Conservation (phyloP, 2,113 vertebrate genomes). For the Noctilio leporinus region DNA sequence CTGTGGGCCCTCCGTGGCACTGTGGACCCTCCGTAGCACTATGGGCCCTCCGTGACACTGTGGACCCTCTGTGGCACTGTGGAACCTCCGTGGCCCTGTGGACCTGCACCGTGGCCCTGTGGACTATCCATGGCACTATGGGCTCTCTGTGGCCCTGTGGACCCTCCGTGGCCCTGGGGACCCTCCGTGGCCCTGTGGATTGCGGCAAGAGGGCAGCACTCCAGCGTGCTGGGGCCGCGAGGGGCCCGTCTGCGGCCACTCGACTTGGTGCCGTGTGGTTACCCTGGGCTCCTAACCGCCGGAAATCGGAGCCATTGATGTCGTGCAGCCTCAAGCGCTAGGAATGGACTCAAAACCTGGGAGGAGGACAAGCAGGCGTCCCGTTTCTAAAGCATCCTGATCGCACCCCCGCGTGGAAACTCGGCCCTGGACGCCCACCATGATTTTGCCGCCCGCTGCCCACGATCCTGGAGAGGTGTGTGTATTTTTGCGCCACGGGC, state of each 20-base stretch:
- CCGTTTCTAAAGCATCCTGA: fast-evolving
- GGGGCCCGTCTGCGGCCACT: fast-evolving
- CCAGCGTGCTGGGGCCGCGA: not conserved
- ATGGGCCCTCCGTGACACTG: too few relatives aligned
- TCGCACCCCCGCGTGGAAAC: fast-evolving
- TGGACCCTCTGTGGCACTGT: too few relatives aligned
- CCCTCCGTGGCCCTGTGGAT: too few relatives aligned
- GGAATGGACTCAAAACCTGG: not conserved
- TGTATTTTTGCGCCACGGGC: too few relatives aligned
- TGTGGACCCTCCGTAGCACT: too few relatives aligned
- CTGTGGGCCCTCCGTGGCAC: too few relatives aligned
- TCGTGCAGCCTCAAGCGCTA: not conserved
- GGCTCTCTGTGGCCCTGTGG: fast-evolving
- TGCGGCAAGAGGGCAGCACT: fast-evolving
- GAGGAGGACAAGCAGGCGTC: fast-evolving
- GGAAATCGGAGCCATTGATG: not conserved
- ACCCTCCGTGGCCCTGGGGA: too few relatives aligned
- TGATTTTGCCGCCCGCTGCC: fast-evolving
- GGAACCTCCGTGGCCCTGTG: too few relatives aligned
- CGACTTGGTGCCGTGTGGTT: fast-evolving
- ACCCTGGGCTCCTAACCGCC: not conserved
- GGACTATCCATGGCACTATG: too few relatives aligned
- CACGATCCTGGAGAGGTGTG: fast-evolving
- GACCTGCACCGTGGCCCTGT: too few relatives aligned
- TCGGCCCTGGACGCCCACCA: not conserved